Evolutionary conservation across 1,140 invertebrate species (phyloP).

Genomic region (Lasioglossum baleicum): DNA sequence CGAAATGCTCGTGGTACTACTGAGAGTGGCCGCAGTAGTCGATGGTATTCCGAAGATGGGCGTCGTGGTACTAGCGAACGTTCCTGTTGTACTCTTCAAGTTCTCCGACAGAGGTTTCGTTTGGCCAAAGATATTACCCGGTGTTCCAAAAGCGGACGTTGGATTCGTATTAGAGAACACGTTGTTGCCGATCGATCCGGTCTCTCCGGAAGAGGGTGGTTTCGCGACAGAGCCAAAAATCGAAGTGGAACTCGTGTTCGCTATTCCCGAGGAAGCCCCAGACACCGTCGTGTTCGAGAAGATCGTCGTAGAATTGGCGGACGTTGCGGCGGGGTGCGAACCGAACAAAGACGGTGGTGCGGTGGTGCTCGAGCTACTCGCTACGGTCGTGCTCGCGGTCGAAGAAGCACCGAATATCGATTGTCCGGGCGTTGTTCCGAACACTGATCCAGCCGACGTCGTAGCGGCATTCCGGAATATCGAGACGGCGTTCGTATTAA

Average conservation of each 20-base stretch:
- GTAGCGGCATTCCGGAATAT: constrained; percentile 39
- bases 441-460: constrained; percentile 30
- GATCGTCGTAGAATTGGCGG: neutral
- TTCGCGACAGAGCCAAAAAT: constrained; percentile 10
- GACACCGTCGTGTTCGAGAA: neutral
- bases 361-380: constrained; percentile 18
- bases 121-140: constrained; percentile 21
- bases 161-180: constrained; percentile 32
- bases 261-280: neutral
- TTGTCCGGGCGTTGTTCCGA: constrained; percentile 38
- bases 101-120: neutral
- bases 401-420: constrained; percentile 33
- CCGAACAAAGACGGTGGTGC: constrained; percentile 30
- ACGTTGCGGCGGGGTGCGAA: neutral
- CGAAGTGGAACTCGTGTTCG: neutral
- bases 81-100: constrained; percentile 10
- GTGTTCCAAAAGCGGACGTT: neutral
- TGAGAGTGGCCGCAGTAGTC: constrained; percentile 32
- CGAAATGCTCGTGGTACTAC: constrained; percentile 2
- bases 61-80: constrained; percentile 21
- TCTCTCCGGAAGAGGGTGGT: neutral
- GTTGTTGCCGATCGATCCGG: neutral
- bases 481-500: constrained; percentile 22
- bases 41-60: constrained; percentile 38
- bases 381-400: too few relatives aligned